Evolutionary conservation across 2,888 invertebrate genomes (phyloP), one percentile per base, ranked within the genome.

Genomic region (Chloroclystis v-ata): DNA sequence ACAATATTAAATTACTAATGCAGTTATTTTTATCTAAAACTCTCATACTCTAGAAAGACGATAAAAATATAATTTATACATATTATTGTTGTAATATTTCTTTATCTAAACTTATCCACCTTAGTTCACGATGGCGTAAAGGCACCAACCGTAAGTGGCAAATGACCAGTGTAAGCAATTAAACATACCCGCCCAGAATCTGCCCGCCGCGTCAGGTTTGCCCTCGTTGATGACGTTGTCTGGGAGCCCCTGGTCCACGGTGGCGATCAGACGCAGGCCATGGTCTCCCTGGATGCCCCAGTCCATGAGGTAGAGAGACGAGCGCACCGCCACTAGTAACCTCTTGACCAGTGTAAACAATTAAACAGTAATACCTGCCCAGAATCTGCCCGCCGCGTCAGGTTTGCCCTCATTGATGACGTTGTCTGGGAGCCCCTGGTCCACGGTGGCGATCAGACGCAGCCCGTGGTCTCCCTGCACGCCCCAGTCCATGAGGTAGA

Each of bases 341-440:
- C 86, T 76, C 6, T 69, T n/a, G n/a, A n/a, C n/a, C n/a, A n/a
- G n/a, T n/a, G 26, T 26, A 8, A 26, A 26, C 7, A 26, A 26
- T 9, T 3, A 26, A 6, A 4, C 13, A 30, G n/a, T n/a, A n/a
- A n/a, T 61, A 90, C 92, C 91, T 55, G 85, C 85, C 92, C 92
- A 93, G 28, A 92, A 82, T 38, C 92, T 76, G 13, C 93, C 93
- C 11, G 69, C 69, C 0, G 84, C 72, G 63, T 93, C 93, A 3
- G 90, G 89, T 71, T 93, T 93, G 8, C 90, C 93, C 63, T 93
- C 93, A 59, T 93, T 93, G 59, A 92, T 89, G 49, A 91, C 72
- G 47, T 85, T 84, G 43, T 82, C 81, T 0, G 84, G 84, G 30
- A 65, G 46, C 0, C 83, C 82, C 0, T 65, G 39, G 57, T 84